phyloP scores from a whole-genome alignment of 2,113 vertebrate species.

The Hypocryptadius cinnamomeus region DNA sequence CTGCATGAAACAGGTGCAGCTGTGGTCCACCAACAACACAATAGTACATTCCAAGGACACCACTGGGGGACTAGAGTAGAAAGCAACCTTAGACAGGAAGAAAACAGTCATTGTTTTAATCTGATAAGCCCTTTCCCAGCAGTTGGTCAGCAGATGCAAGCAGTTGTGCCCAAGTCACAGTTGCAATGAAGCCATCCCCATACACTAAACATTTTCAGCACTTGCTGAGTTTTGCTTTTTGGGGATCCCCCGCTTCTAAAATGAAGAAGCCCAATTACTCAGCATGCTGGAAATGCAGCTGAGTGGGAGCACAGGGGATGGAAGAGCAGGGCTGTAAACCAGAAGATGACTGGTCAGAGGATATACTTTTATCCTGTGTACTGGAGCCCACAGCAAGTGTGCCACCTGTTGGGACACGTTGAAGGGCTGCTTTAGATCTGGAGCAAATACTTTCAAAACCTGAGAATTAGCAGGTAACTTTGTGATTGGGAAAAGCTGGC shows the following conservation, averaged over 20 bases:
- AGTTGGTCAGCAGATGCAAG: neutral
- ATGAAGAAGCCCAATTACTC: neutral
- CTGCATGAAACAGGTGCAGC: neutral
- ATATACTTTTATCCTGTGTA: neutral
- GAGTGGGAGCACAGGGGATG: neutral
- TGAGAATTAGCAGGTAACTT: neutral
- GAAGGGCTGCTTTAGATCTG: neutral
- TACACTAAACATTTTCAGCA: neutral
- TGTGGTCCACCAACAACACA: neutral
- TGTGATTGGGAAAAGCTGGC: neutral
- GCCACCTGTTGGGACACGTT: neutral
- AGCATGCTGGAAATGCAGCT: neutral
- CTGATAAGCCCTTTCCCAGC: neutral
- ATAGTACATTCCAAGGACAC: neutral
- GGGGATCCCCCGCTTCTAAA: neutral
- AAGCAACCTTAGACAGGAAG: neutral
- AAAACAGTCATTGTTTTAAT: neutral
- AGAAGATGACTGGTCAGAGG: neutral
- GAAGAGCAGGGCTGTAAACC: neutral
- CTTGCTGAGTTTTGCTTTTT: neutral
- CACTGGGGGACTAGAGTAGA: neutral
- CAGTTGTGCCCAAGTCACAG: neutral
- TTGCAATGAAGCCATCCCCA: accelerated
- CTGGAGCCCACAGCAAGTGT: neutral
- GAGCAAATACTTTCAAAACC: neutral